phyloP scores from a whole-genome alignment of 1,140 invertebrate genomes.

The Notospermus geniculatus region DNA sequence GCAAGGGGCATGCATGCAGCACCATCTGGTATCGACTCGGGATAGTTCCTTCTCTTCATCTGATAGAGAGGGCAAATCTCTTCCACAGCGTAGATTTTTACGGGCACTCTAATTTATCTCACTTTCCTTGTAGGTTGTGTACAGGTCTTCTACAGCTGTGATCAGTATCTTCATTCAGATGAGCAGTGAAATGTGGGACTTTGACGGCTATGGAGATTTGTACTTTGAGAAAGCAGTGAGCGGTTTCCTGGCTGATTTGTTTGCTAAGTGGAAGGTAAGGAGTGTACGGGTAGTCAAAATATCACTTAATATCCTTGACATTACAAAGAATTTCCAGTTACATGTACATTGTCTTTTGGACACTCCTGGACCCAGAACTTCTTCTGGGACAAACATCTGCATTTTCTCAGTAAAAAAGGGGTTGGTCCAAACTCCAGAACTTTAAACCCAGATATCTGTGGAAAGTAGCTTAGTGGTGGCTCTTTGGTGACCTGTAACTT shows the following conservation, averaged over 20 bases:
- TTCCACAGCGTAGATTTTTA: constrained; percentile 8
- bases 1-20: too few relatives aligned
- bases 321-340: too few relatives aligned
- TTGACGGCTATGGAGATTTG: constrained; percentile 96
- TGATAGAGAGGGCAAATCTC: too few relatives aligned
- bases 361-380: too few relatives aligned
- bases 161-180: constrained; percentile 96
- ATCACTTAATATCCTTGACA: too few relatives aligned
- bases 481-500: too few relatives aligned
- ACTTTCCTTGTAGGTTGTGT: constrained; percentile 72
- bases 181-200: constrained; percentile 99
- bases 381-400: too few relatives aligned
- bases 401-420: too few relatives aligned
- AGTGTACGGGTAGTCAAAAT: too few relatives aligned
- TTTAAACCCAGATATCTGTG: too few relatives aligned
- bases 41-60: background rate
- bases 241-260: constrained; percentile 94
- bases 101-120: background rate
- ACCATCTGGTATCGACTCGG: background rate
- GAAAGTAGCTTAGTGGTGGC: background rate
- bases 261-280: constrained; percentile 89
- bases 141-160: constrained; percentile 94
- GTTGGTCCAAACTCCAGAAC: too few relatives aligned
- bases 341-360: too few relatives aligned
- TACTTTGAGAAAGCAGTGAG: constrained; percentile 92